Base-by-base conservation (phyloP, 2,888 invertebrate species). In the Tineola bisselliella region DNA sequence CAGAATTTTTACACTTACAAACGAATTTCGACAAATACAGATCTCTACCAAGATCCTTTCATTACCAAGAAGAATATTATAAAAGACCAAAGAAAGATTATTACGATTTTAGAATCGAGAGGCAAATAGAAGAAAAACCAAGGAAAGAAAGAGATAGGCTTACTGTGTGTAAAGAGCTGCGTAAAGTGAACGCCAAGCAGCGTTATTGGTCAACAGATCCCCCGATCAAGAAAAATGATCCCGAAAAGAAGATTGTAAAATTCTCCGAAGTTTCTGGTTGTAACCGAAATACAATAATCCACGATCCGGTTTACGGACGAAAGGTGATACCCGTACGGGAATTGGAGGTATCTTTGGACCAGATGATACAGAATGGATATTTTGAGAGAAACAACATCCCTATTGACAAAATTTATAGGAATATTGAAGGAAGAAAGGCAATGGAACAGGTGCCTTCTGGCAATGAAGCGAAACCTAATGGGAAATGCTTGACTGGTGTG, bases 251-350 rank as follows among this genome's bases (percentile, higher is more conserved):
- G 68, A 87, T 81, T 62, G 88, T 88, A 0, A 88, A 87, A 66
- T 88, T 88, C 65, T 88, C 88, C 0, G 88, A 88, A 73, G 87
- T 87, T 0, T 86, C 87, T 0, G 86, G 84, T 1, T 86, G 84
- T 48, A 82, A 77, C 60, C 70, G 86, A 12, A 88, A 87, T 65
- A 87, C 86, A 77, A 73, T 87, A 0, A 79, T 87, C 0, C 81
- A 87, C 61, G 87, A 86, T 65, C 84, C 84, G 0, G 73, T 84
- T 43, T 79, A 76, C 61, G 84, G 86, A 0, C 68, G 79, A 11
- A 86, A 84, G 68, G 75, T 84, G 1, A 84, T 87, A 0, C 86
- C 87, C 0, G 87, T 88, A 0, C 70, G 88, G 52, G 88, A 88
- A 63, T 62, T 88, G 52, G 88, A 88, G 64, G 88, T 88, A 0